Evolutionary conservation across 2,797 vertebrate species (phyloP).

Genomic region (Morelia viridis): DNA sequence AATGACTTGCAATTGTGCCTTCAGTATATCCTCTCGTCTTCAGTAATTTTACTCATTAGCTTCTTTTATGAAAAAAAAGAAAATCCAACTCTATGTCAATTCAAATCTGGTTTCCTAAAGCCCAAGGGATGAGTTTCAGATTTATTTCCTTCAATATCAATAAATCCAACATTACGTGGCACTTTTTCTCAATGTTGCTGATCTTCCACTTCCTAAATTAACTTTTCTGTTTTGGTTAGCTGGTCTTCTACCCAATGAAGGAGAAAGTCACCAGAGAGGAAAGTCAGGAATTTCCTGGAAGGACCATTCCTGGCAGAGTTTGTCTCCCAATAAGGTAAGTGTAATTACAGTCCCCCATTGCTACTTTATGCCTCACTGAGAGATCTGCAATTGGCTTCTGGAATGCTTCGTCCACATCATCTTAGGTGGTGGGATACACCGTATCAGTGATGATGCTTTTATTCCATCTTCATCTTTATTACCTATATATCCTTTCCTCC

Average conservation of each 20-base stretch:
- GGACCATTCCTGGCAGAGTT: not conserved
- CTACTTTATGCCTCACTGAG: not conserved
- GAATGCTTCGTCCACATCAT: not conserved
- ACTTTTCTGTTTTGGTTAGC: not conserved
- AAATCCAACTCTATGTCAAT: not conserved
- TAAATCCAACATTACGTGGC: not conserved
- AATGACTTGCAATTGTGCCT: not conserved
- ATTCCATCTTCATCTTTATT: not conserved
- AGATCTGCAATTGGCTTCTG: not conserved
- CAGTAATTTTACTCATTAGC: not conserved
- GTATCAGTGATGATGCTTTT: not conserved
- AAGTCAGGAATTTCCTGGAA: not conserved
- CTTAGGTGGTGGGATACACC: not conserved
- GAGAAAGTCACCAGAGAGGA: not conserved
- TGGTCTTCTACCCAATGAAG: not conserved
- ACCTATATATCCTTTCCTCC: not conserved
- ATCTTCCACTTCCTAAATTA: not conserved
- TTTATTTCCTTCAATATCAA: not conserved
- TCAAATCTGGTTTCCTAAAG: not conserved
- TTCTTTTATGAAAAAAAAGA: not conserved
- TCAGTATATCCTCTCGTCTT: not conserved
- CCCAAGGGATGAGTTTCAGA: not conserved
- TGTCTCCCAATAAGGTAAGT: not conserved
- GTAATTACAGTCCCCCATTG: not conserved
- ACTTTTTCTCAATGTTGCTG: not conserved